phyloP scores from a whole-genome alignment of 2,888 invertebrate species.

The Suillia variegata region DNA sequence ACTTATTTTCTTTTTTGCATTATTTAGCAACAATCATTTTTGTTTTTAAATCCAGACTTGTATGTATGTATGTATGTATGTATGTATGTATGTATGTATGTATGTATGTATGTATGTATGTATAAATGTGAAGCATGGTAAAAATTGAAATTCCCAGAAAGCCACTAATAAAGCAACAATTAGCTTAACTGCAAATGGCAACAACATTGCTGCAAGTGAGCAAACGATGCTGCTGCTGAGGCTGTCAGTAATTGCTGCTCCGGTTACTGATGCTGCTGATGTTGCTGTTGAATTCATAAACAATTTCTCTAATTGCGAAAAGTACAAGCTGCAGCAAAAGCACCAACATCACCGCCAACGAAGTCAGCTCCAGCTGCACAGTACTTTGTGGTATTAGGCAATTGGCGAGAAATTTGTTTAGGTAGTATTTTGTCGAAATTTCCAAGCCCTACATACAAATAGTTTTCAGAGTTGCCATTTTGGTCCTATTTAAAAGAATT shows the following conservation, averaged over 20 bases:
- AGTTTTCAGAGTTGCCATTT: too few species aligned
- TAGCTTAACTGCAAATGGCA: not conserved
- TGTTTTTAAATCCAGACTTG: constrained; percentile 6
- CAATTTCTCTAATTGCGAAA: constrained; percentile 3
- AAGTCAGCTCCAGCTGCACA: too few species aligned
- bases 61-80: constrained; percentile 12
- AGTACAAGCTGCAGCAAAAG: not conserved
- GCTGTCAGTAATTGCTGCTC: not conserved
- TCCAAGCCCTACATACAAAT: too few species aligned
- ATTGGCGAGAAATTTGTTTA: too few species aligned
- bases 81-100: constrained; percentile 3
- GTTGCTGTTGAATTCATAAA: not conserved
- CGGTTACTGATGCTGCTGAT: not conserved
- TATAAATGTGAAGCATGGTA: too few species aligned
- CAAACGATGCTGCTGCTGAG: not conserved
- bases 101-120: not conserved
- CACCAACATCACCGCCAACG: not conserved
- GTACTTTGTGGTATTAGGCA: too few species aligned
- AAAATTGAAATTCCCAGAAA: not conserved
- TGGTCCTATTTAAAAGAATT: too few species aligned
- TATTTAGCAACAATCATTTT: too few species aligned
- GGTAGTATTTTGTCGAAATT: too few species aligned
- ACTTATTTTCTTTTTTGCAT: too few species aligned
- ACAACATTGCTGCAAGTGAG: not conserved
- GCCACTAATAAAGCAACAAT: not conserved